phyloP scores from a whole-genome alignment of 2,797 vertebrate species.

The Anguilla marmorata region DNA sequence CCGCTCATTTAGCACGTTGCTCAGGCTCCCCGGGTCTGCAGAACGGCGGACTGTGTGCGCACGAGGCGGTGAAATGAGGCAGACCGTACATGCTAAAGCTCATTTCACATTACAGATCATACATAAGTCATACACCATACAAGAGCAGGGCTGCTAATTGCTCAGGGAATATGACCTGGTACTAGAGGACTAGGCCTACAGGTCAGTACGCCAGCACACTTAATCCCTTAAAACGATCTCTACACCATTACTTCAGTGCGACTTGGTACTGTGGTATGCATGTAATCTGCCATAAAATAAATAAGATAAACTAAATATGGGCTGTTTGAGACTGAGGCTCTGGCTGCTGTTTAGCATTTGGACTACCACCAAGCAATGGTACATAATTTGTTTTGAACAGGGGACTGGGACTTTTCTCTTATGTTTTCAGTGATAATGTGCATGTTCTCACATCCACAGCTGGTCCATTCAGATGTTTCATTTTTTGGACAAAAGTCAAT shows the following conservation, averaged over 20 bases:
- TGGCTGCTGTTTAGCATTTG: background rate
- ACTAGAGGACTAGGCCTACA: background rate
- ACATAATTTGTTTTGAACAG: background rate
- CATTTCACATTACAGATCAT: background rate
- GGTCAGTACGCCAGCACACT: background rate
- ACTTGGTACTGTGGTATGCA: background rate
- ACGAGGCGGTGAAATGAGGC: too few species aligned
- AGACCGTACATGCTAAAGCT: background rate
- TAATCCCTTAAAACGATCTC: background rate
- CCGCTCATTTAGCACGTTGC: slow-evolving; percentile 48
- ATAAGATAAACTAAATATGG: background rate
- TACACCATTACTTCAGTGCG: background rate
- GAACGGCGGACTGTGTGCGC: background rate
- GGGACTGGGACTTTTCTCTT: background rate
- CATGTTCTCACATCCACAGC: background rate
- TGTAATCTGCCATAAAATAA: background rate
- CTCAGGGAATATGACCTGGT: background rate
- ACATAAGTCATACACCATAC: background rate
- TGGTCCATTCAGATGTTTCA: background rate
- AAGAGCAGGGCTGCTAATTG: background rate
- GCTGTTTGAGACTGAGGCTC: background rate
- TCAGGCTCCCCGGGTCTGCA: background rate
- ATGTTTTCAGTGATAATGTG: background rate
- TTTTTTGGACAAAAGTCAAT: background rate
- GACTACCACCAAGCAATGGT: background rate